These are phyloP conservation scores for Eumaeus atala DNA, from an alignment of 1,140 invertebrate genomes.

Conservation along the genomic window DNA sequence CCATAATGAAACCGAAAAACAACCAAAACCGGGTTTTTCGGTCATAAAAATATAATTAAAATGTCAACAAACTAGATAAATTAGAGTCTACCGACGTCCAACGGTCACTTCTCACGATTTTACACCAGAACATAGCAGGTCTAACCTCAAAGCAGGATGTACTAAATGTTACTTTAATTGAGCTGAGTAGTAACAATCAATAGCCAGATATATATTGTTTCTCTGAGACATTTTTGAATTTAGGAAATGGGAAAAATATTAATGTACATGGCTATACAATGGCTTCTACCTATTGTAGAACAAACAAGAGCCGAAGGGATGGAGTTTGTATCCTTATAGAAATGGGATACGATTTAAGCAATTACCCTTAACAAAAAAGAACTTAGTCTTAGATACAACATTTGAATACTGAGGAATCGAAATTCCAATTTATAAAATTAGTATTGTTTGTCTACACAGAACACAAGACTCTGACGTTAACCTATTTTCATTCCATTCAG, in stretches of 20 bases:
- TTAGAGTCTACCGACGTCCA: neutral
- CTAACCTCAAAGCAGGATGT: no score
- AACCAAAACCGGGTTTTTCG: no score
- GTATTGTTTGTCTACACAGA: no score
- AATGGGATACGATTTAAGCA: neutral
- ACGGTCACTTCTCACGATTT: neutral
- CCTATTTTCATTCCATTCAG: neutral
- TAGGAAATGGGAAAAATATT: no score
- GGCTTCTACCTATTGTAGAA: neutral
- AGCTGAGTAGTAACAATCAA: no score
- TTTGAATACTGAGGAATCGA: constrained; percentile 5
- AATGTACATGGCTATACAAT: neutral
- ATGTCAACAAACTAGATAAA: neutral
- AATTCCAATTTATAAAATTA: neutral
- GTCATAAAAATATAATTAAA: no score
- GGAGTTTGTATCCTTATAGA: neutral
- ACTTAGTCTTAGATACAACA: neutral
- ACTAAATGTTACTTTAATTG: no score
- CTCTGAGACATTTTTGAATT: no score
- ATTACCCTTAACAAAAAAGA: neutral
- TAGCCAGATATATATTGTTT: no score
- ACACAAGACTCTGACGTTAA: neutral
- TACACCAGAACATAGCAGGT: constrained; percentile 2
- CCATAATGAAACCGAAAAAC: no score
- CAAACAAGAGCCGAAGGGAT: neutral